Base-by-base conservation (phyloP, 2,113 vertebrate genomes). In the Cranoglanis bouderius region DNA sequence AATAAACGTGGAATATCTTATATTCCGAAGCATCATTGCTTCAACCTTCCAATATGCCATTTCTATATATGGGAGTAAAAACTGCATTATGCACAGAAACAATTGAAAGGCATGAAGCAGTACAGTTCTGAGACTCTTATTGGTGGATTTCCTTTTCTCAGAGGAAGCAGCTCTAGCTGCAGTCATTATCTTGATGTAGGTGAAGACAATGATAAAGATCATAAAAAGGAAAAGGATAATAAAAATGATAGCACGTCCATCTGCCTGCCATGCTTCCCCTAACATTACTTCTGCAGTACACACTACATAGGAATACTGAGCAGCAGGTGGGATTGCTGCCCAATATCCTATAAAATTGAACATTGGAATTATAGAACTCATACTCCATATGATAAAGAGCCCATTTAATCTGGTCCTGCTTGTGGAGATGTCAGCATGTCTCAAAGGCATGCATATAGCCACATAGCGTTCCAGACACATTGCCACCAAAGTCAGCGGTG, bases 41-140 rank as follows among this genome's bases (percentile, higher is more conserved):
- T 89, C 57, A 8, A 85, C 32, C 13, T 90, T 83, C 38, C 77
- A 59, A 16, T 90, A 61, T 32, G 83, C n/a, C 59, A 86, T 84
- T 65, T 91, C 91, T 43, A 91, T 72, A 19, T 88, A 91, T 29
- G 89, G 90, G 4, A 24, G 78, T 49, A 85, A 49, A 18, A 90
- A 61, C 13, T 91, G 84, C 16, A 87, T 51, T 67, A 91, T 70
- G 72, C 89, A 91, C 6, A 93, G 38, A 29, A 92, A 43, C 19
- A 93, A 70, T 85, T 92, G 93, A 85, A 92, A 51, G 0, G 82
- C 91, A 82, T 93, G 93, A 16, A 93, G 89, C 18, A 92, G 12
- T 53, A 93, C 88, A 12, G 93, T 93, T 57, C 63, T 88, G 9
- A 84, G 88, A 75, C 91, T 88, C 49, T 92, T 93, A 32, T 81